phyloP scores from a whole-genome alignment of 2,888 invertebrate species.

The Trachelus troglodyta region DNA sequence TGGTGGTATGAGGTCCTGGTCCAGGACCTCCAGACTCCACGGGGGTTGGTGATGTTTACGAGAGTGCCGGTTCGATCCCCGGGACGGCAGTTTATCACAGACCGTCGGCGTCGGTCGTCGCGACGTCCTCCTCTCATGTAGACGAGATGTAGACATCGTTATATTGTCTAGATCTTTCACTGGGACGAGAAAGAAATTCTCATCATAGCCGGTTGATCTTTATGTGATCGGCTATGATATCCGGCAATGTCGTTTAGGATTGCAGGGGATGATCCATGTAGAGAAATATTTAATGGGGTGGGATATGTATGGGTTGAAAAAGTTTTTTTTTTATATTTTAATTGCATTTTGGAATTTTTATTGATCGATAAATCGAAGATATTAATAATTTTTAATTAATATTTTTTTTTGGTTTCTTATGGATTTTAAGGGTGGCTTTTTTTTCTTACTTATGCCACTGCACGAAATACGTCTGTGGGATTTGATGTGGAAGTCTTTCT shows the following conservation, averaged over 20 bases:
- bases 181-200: not conserved
- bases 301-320: too few species aligned
- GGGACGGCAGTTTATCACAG: constrained; percentile 41
- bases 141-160: constrained; percentile 17
- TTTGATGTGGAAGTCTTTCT: not conserved
- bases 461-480: not conserved
- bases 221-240: too few species aligned
- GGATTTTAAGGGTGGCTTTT: too few species aligned
- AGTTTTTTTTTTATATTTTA: too few species aligned
- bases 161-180: not conserved
- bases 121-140: constrained; percentile 6
- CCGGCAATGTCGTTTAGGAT: too few species aligned
- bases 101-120: constrained; percentile 10
- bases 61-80: constrained; percentile 31
- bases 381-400: too few species aligned
- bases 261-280: too few species aligned
- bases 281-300: too few species aligned
- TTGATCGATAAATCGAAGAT: too few species aligned
- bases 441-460: not conserved
- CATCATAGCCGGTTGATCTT: not conserved
- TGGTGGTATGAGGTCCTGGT: constrained; percentile 30
- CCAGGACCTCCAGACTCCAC: not conserved
- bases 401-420: too few species aligned
- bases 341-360: too few species aligned
- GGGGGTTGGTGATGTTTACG: constrained; percentile 25